Evolutionary conservation across 1,140 invertebrate species (phyloP), one percentile per base, ranked within the genome.

Genomic region (Centruroides sculpturatus): DNA sequence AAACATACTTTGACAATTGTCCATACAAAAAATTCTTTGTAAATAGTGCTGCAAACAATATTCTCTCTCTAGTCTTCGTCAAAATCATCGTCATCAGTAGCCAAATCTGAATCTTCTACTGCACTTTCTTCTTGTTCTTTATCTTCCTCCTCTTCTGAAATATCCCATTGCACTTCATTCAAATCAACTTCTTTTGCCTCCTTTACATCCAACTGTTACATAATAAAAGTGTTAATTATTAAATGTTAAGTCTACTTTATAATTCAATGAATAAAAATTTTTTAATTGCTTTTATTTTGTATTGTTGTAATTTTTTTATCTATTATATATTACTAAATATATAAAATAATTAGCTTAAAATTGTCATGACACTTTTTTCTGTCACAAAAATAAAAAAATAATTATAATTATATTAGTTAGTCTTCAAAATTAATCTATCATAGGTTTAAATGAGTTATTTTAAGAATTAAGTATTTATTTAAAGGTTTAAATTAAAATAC

Each of bases 131-230:
- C 80, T 62, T 81, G 79, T 62, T 84, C 67, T 36, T 73, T 71
- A 49, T 92, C 89, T 58, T 89, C 87, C 71, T 96, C 92, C 60
- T 92, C 89, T 69, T 94, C 91, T 55, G 88, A 89, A 66, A 93
- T 86, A 65, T 96, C 91, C 92, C 92, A 97, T 75, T 96, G 92
- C 10, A 92, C 90, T 79, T 96, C 91, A 70, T 92, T 89, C 48
- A 85, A 85, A 48, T 86, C 86, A 67, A 93, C 80, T 68, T 85
- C 87, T 64, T 91, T 86, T 12, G 90, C 92, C 77, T 96, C 90
- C 74, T 96, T 90, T 46, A 97, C 93, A 74, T 97, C 92, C 74
- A 98, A 76, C 85, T 86, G 64, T 64, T 72, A 71, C 61, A 58
- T 61, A 57, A 66, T 64, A 53, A 62, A 64, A 47, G 50, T 65